Conservation (phyloP, 2,888 invertebrate species). For the Pyralis farinalis region DNA sequence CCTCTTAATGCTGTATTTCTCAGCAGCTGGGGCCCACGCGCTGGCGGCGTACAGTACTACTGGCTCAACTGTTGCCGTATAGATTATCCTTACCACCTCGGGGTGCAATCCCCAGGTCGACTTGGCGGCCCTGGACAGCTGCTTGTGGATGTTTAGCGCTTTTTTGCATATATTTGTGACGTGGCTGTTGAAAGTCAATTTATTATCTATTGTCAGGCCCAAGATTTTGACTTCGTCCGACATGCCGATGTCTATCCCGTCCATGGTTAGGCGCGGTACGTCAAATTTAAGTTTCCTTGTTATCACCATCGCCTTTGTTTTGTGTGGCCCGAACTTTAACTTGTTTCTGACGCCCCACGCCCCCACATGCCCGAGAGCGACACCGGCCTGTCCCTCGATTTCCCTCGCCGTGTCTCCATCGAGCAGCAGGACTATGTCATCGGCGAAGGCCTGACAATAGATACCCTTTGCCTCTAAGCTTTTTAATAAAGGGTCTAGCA, state of each 20-base stretch:
- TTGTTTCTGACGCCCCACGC: constrained; percentile 21
- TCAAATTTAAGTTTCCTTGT: background rate
- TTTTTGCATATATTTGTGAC: background rate
- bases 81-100: background rate
- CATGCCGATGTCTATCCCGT: no score
- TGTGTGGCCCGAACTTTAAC: constrained; percentile 16
- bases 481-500: no score
- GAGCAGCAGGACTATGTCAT: background rate
- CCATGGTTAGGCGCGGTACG: no score
- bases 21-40: constrained; percentile 12
- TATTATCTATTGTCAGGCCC: no score
- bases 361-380: constrained; percentile 24
- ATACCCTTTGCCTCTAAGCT: no score
- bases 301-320: background rate
- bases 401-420: background rate
- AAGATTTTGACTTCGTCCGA: no score
- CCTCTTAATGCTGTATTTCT: constrained; percentile 1
- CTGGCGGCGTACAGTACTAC: constrained; percentile 1
- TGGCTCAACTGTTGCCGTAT: background rate
- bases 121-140: constrained; percentile 3
- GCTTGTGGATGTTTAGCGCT: background rate
- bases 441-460: no score
- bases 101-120: constrained; percentile 4
- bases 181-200: background rate
- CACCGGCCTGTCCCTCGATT: constrained; percentile 20